Conservation (phyloP, 2,113 vertebrate species). For the Archilochus colubris region DNA sequence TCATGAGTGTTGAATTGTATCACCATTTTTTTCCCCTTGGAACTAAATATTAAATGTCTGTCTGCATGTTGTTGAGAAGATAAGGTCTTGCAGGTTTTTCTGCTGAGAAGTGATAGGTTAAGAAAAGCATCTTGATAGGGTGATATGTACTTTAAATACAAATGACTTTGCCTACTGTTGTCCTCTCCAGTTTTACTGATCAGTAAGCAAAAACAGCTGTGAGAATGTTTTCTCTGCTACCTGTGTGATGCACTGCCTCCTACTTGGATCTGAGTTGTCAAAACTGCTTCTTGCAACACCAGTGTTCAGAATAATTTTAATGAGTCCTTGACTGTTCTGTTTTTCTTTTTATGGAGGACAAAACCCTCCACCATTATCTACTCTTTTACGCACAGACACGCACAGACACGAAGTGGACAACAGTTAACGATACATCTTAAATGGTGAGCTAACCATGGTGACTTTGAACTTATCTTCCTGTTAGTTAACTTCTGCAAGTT, state of each 20-base stretch:
- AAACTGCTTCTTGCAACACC: not conserved
- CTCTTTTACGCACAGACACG: not conserved
- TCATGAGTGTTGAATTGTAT: not conserved
- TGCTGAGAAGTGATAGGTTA: not conserved
- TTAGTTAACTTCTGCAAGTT: not conserved
- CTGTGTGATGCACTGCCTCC: not conserved
- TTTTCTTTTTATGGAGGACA: not conserved
- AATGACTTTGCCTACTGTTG: not conserved
- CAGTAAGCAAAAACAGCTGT: not conserved
- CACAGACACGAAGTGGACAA: accelerated
- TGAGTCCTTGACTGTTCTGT: not conserved
- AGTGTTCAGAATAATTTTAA: not conserved
- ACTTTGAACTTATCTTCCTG: not conserved
- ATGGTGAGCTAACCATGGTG: not conserved
- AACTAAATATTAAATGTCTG: not conserved
- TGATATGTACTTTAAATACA: not conserved
- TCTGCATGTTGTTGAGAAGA: not conserved
- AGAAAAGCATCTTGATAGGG: not conserved
- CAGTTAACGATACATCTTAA: not conserved
- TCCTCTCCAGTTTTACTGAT: not conserved
- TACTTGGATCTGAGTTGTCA: not conserved
- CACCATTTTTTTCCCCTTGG: not conserved
- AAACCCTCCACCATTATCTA: not conserved
- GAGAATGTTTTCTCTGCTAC: not conserved
- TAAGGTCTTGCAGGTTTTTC: not conserved